Evolutionary conservation across 2,888 invertebrate species (phyloP).

Genomic region (Heliconius ethilla): DNA sequence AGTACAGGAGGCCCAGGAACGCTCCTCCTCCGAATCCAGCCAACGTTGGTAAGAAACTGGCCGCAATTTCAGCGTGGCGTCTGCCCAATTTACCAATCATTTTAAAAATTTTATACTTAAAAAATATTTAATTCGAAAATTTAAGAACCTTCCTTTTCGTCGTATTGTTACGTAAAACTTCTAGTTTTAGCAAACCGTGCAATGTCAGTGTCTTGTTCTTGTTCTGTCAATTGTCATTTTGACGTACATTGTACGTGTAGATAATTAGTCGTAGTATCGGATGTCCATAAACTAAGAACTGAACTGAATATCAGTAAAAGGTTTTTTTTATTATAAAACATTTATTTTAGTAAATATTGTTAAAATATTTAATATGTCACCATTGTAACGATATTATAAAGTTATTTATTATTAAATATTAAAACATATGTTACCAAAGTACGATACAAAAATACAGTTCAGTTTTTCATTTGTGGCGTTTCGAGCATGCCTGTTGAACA

Average conservation of each 20-base stretch:
- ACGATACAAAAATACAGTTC: neutral
- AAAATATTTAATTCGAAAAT: neutral
- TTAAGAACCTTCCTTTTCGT: neutral
- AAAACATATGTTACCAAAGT: neutral
- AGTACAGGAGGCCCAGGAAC: slow-evolving; percentile 84
- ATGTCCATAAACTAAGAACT: no score
- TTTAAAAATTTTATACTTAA: slow-evolving; percentile 42
- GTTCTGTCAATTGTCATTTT: neutral
- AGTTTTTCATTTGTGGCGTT: no score
- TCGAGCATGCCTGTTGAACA: no score
- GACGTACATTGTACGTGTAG: neutral
- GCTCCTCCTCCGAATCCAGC: slow-evolving; percentile 85
- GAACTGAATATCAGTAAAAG: no score
- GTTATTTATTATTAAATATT: neutral
- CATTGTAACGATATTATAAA: neutral
- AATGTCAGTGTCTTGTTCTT: neutral
- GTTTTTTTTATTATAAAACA: no score
- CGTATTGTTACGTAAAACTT: slow-evolving; percentile 7
- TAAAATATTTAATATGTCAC: no score
- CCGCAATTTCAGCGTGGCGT: slow-evolving; percentile 82
- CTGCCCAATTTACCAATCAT: slow-evolving; percentile 81
- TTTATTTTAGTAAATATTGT: no score
- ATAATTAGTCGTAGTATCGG: no score
- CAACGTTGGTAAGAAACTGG: slow-evolving; percentile 80
- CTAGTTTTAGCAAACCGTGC: neutral